Conservation (phyloP, 2,888 invertebrate species). For the Polymixis flavicincta region DNA sequence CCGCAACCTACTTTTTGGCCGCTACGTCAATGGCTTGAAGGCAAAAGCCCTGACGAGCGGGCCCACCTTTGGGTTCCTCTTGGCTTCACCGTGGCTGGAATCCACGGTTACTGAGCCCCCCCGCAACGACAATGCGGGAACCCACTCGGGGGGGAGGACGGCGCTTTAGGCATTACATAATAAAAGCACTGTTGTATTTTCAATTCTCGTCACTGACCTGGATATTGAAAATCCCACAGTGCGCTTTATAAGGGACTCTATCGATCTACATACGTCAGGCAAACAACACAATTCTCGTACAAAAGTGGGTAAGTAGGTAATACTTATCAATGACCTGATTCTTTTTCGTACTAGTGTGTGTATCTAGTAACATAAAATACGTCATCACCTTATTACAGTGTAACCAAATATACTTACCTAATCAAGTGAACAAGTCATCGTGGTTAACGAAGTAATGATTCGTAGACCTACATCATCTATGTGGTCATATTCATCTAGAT, state of each 20-base stretch:
- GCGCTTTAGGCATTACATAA: too few relatives aligned
- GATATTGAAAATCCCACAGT: neutral
- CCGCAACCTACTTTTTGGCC: too few relatives aligned
- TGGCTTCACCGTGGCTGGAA: too few relatives aligned
- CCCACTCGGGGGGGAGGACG: too few relatives aligned
- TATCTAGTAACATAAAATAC: neutral
- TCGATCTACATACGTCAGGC: neutral
- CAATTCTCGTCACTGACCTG: neutral
- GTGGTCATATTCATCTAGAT: slow-evolving; percentile 18
- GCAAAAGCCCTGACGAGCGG: too few relatives aligned
- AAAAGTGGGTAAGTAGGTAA: neutral
- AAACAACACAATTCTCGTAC: neutral
- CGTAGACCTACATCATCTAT: slow-evolving; percentile 1
- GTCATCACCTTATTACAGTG: neutral
- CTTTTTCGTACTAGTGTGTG: neutral
- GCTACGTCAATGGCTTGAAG: too few relatives aligned
- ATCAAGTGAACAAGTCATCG: slow-evolving; percentile 2
- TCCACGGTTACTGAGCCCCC: too few relatives aligned
- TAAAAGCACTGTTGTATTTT: neutral
- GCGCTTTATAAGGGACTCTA: neutral
- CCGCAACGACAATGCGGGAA: too few relatives aligned
- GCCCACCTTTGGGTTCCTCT: too few relatives aligned
- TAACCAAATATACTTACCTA: slow-evolving; percentile 1
- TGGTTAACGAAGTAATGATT: neutral
- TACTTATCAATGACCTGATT: neutral